A percentile compares a stretch with the other conserved stretches of the same genome.
These are phyloP conservation scores for Lamprotornis superbus DNA, from an alignment of 2,113 vertebrate species.

Conservation along the genomic window DNA sequence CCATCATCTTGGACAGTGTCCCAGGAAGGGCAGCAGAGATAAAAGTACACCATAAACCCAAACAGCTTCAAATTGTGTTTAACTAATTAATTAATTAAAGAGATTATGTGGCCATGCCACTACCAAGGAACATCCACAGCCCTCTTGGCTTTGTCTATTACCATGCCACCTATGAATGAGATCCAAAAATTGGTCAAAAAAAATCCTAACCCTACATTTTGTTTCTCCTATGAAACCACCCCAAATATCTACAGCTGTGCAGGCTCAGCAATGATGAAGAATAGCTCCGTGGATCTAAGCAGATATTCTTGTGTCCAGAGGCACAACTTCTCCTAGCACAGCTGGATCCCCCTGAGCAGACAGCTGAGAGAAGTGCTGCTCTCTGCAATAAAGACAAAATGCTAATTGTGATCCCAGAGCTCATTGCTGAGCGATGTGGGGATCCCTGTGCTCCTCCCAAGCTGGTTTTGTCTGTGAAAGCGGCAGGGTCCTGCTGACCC, in stretches of 20 bases:
- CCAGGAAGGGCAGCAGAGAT: background rate
- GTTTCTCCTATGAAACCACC: background rate
- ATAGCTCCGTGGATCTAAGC: rapidly evolving
- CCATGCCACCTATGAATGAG: background rate
- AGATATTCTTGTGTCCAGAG: background rate
- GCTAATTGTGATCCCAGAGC: background rate
- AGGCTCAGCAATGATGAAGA: background rate
- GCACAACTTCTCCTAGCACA: background rate
- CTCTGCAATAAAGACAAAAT: background rate
- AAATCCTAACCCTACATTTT: background rate
- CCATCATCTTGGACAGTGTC: background rate
- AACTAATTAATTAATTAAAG: conserved; percentile 6
- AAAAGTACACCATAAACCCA: background rate
- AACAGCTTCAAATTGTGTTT: background rate
- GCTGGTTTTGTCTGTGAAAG: background rate
- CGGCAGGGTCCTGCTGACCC: background rate
- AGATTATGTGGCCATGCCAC: background rate
- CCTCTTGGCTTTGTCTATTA: background rate
- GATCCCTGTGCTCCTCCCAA: background rate
- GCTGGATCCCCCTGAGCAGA: background rate
- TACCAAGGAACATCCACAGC: background rate
- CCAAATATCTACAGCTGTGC: background rate
- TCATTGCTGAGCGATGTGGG: background rate
- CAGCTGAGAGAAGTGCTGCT: background rate
- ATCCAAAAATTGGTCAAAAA: background rate